Evolutionary conservation across 2,113 vertebrate species (phyloP).

Genomic region (Arenaria interpres): DNA sequence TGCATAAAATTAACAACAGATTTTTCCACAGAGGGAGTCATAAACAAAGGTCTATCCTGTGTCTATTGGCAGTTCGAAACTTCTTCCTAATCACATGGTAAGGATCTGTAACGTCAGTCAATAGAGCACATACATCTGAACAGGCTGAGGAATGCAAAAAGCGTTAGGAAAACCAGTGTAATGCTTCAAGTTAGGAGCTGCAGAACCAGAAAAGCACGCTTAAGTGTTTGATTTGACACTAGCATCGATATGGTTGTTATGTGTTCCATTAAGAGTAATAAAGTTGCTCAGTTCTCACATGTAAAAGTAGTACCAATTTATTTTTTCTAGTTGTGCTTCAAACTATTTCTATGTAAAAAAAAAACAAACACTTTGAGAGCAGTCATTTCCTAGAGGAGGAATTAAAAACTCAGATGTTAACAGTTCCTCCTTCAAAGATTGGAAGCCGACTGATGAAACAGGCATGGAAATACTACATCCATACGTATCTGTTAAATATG

Average conservation of each 20-base stretch:
- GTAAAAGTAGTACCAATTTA: not conserved
- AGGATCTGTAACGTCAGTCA: not conserved
- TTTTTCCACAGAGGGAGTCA: not conserved
- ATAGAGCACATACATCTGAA: not conserved
- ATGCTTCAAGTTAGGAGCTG: not conserved
- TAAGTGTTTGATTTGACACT: not conserved
- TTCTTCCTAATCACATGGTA: not conserved
- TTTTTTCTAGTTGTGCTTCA: not conserved
- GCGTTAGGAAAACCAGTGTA: not conserved
- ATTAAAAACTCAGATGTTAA: not conserved
- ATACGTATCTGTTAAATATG: fast-evolving
- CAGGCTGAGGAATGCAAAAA: not conserved
- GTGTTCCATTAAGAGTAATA: not conserved
- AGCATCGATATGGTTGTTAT: not conserved
- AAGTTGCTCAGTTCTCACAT: not conserved
- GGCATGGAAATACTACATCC: not conserved
- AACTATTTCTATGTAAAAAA: not conserved
- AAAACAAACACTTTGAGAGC: not conserved
- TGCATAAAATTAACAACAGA: not conserved
- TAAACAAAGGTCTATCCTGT: not conserved
- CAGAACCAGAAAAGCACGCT: not conserved
- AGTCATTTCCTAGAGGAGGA: not conserved
- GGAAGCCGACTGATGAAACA: not conserved
- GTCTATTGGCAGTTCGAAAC: not conserved
- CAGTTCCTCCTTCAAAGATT: not conserved